Evolutionary conservation across 92 coral and sea anemone genomes (phyloP).

Genomic region (Hydrozoanthus gracilis): DNA sequence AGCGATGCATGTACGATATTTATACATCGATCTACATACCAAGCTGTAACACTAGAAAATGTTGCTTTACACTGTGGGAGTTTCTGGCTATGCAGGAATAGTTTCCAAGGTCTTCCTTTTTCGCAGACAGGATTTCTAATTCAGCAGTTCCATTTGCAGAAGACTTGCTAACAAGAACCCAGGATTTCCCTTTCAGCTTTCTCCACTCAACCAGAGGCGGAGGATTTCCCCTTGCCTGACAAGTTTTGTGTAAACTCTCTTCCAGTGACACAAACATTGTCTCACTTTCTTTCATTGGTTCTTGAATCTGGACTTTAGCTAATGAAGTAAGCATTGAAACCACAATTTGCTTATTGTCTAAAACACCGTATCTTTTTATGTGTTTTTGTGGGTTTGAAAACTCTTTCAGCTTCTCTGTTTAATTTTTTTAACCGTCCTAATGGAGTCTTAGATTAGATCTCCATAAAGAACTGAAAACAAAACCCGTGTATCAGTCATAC

Average conservation of each 20-base stretch:
- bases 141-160: conserved; percentile 21
- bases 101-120: conserved; percentile 57
- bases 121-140: conserved; percentile 32
- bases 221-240: too few relatives aligned
- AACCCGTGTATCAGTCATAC: too few relatives aligned
- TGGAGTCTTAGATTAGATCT: too few relatives aligned
- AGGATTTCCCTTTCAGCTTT: neutral
- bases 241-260: too few relatives aligned
- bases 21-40: neutral
- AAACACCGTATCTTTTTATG: too few relatives aligned
- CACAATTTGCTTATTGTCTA: neutral
- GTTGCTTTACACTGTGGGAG: conserved; percentile 9
- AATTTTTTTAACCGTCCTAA: too few relatives aligned
- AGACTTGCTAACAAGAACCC: conserved; percentile 3
- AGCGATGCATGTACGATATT: too few relatives aligned
- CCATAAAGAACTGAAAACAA: too few relatives aligned
- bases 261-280: neutral
- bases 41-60: conserved; percentile 7
- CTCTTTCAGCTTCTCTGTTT: too few relatives aligned
- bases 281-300: neutral
- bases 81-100: conserved; percentile 71
- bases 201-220: too few relatives aligned
- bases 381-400: too few relatives aligned
- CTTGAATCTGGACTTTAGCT: neutral
- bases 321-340: neutral